Base-by-base conservation (phyloP, 2,113 vertebrate genomes). In the Hepsetus odoe region DNA sequence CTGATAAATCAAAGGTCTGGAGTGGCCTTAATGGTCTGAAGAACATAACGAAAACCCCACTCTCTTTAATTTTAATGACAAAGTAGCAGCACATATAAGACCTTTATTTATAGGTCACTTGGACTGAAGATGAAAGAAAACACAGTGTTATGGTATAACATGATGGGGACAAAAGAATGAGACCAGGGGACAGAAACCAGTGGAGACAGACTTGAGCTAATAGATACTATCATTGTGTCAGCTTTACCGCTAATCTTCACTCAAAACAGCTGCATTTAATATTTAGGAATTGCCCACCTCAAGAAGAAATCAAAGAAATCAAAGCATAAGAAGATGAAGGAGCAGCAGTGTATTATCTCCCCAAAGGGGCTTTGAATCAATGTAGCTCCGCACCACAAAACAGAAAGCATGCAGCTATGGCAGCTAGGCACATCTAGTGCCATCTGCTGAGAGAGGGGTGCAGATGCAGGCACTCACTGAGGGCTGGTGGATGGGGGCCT, bases 391-490 rank as follows among this genome's bases (percentile, higher is more conserved):
- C 74, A 81, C 74, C 74, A 81, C 64, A 74, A 77, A 68, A 84
- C 33, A 80, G 42, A 84, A 90, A 88, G 86, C 91, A 93, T 93
- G 91, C 90, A 91, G 90, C 91, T 91, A 89, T 87, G 85, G 88
- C 91, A 89, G 87, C 88, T 46, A 73, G 78, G 32, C 62, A 73
- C 76, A 51, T 20, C n/a, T 35, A 79, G 68, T 53, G 62, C 70
- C 74, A 61, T 61, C 64, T 66, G 70, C 62, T 56, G 64, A 44
- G 22, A 76, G 88, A 72, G 87, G 83, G 86, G 82, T 84, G 88
- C 90, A 90, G 90, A 90, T 86, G 91, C 88, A 89, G 88, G 90
- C 92, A 94, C 93, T 94, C 93, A 94, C 93, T 93, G 90, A 88
- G 93, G 92, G 89, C 91, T 93, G 92, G 90, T 92, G 81, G 91